Conservation (phyloP, 2,797 vertebrate genomes). For the Parauchenoglanis punctatus region DNA sequence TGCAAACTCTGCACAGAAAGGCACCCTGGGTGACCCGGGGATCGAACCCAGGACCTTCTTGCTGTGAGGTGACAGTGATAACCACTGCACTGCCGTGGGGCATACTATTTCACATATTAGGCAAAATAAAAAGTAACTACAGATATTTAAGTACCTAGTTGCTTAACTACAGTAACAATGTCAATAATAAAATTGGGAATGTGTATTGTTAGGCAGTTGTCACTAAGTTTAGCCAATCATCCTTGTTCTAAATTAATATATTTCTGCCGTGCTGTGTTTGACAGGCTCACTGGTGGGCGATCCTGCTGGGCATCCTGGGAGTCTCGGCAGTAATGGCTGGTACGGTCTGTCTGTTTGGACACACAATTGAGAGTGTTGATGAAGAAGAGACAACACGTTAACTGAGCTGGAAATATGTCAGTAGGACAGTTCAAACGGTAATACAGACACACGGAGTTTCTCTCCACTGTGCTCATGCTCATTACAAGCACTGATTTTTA, state of each 20-base stretch:
- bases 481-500: not conserved
- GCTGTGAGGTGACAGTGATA: no score
- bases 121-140: not conserved
- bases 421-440: not conserved
- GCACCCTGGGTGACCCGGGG: no score
- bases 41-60: no score
- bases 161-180: not conserved
- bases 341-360: slow-evolving; percentile 73
- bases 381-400: not conserved
- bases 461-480: not conserved
- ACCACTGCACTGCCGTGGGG: no score
- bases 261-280: slow-evolving; percentile 1
- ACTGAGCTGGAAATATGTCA: not conserved
- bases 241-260: not conserved
- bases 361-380: slow-evolving; percentile 61
- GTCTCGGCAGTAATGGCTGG: slow-evolving; percentile 78
- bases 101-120: not conserved
- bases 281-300: slow-evolving; percentile 80
- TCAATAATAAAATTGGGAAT: not conserved
- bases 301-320: slow-evolving; percentile 73
- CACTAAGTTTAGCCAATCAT: not conserved
- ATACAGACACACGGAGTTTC: not conserved
- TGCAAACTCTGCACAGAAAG: no score
- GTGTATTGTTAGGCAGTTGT: not conserved
- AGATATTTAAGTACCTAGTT: not conserved